Conservation (phyloP, 37 sponge, comb jelly and placozoan species). For the Amphimedon queenslandica region DNA sequence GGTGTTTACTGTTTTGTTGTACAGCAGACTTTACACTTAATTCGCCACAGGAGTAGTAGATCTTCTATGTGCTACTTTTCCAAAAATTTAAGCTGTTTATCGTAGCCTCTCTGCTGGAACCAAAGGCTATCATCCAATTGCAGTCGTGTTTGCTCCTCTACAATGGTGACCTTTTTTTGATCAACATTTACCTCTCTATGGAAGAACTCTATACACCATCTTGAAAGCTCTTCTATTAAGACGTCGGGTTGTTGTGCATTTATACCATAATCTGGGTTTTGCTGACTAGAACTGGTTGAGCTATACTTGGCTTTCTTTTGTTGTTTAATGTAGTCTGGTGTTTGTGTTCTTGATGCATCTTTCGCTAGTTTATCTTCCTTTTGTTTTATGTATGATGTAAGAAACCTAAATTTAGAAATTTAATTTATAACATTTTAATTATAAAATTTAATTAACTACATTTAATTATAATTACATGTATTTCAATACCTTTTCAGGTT, state of each 20-base stretch:
- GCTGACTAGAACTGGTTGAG: neutral
- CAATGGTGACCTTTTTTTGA: neutral
- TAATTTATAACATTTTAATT: too few relatives aligned
- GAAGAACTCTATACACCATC: constrained; percentile 15
- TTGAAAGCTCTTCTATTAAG: neutral
- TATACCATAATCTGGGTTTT: constrained; percentile 24
- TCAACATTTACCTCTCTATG: neutral
- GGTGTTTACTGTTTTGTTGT: neutral
- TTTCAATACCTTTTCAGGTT: neutral
- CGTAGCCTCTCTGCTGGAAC: neutral
- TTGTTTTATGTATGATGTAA: too few relatives aligned
- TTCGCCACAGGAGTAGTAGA: constrained; percentile 18
- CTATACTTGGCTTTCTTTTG: neutral
- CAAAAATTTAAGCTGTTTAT: constrained; percentile 25
- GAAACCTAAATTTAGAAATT: too few relatives aligned
- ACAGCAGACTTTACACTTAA: constrained; percentile 1
- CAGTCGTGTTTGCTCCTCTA: neutral
- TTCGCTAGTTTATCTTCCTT: neutral
- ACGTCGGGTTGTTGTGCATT: constrained; percentile 16
- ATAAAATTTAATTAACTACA: too few relatives aligned
- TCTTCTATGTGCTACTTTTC: constrained; percentile 5
- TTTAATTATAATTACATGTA: neutral
- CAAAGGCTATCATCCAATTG: neutral
- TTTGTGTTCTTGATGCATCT: neutral
- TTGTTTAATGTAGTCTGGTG: neutral